A percentile compares a stretch with the other conserved stretches of the same genome.
These are phyloP conservation scores for Anoncus sp. DNA, from an alignment of 2,888 invertebrate genomes.

Conservation along the genomic window DNA sequence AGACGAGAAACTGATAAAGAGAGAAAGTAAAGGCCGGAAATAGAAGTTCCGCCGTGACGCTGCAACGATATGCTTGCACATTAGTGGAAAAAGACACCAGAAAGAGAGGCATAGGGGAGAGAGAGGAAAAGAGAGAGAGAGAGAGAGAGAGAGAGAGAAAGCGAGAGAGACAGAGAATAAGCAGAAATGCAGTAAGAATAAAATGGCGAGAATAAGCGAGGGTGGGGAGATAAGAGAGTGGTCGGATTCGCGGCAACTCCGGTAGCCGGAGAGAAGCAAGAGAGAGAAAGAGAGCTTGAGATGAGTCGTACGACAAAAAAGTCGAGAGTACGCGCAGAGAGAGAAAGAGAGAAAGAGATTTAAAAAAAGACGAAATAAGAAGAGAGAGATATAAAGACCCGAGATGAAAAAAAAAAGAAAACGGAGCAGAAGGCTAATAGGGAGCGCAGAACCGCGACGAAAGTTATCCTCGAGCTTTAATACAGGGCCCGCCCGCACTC, in stretches of 20 bases:
- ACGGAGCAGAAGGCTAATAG: slow-evolving; percentile 54
- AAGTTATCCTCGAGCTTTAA: slow-evolving; percentile 60
- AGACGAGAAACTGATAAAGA: slow-evolving; percentile 54
- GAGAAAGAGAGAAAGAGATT: neutral
- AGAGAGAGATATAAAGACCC: slow-evolving; percentile 19
- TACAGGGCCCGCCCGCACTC: slow-evolving; percentile 51
- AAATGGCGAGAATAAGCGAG: slow-evolving; percentile 25
- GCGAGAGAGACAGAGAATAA: no score
- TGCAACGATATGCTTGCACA: slow-evolving; percentile 54
- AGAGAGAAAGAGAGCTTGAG: neutral
- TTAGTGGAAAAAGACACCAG: slow-evolving; percentile 46
- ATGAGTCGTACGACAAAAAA: slow-evolving; percentile 41
- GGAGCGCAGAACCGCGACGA: slow-evolving; percentile 63
- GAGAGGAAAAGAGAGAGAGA: neutral
- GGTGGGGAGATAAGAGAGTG: slow-evolving; percentile 45
- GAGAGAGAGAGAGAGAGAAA: neutral
- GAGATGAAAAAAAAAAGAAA: slow-evolving; percentile 29
- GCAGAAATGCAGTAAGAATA: slow-evolving; percentile 38
- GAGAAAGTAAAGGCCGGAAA: slow-evolving; percentile 59
- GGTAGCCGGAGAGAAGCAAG: slow-evolving; percentile 40
- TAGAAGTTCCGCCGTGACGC: slow-evolving; percentile 59
- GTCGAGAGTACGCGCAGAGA: slow-evolving; percentile 11
- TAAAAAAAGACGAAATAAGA: slow-evolving; percentile 14
- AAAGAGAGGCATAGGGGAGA: neutral
- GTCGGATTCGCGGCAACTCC: slow-evolving; percentile 34